phyloP scores from a whole-genome alignment of 2,113 vertebrate species.

The Vulpes vulpes region DNA sequence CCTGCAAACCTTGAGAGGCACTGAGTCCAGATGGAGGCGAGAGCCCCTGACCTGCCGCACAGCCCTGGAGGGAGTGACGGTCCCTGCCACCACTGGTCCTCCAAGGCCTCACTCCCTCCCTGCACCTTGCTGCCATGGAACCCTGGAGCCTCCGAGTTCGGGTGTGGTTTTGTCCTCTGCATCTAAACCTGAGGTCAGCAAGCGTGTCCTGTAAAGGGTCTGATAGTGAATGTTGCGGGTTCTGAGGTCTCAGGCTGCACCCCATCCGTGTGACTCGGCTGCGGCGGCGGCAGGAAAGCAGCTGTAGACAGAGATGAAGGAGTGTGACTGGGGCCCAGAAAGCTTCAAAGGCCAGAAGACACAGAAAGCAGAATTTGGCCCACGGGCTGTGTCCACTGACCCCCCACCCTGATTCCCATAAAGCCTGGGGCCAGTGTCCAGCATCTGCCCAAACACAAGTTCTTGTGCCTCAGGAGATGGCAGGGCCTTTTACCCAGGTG shows the following conservation, averaged over 20 bases:
- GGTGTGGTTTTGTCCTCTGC: neutral
- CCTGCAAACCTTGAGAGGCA: neutral
- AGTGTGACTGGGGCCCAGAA: accelerated
- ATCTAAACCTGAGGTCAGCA: neutral
- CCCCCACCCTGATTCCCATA: neutral
- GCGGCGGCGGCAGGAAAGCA: neutral
- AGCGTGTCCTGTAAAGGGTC: neutral
- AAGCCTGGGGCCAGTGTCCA: neutral
- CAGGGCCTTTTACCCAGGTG: neutral
- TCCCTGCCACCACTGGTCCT: neutral
- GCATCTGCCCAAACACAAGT: neutral
- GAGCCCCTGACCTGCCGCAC: accelerated
- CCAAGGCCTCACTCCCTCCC: neutral
- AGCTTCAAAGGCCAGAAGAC: neutral
- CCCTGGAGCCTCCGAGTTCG: neutral
- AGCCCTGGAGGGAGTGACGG: neutral
- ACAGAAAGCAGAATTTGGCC: neutral
- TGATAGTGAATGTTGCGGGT: too few species aligned
- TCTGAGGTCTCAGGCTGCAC: neutral
- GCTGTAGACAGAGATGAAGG: neutral
- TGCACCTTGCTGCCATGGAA: neutral
- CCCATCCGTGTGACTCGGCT: accelerated
- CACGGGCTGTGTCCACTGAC: neutral
- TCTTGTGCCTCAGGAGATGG: neutral
- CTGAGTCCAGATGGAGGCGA: accelerated